A percentile compares a stretch with the other conserved stretches of the same genome.
Conservation (phyloP, 2,888 invertebrate species). For the Trilocha varians region DNA sequence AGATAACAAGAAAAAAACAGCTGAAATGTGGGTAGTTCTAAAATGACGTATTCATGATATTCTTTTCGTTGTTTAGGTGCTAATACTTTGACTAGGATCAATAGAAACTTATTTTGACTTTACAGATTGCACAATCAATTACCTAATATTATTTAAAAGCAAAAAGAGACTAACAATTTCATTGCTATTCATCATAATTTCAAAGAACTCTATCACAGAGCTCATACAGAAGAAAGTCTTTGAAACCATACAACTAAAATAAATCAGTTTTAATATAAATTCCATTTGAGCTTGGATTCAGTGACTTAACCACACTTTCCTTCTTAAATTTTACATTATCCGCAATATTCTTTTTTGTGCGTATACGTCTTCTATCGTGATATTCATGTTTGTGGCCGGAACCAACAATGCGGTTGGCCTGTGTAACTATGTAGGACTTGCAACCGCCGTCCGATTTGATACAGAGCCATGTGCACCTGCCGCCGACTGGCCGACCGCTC, state of each 20-base stretch:
- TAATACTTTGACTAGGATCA: no score
- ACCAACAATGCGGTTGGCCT: constrained; percentile 27
- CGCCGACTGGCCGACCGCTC: constrained; percentile 18
- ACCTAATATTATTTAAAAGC: not conserved
- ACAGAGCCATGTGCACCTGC: constrained; percentile 40
- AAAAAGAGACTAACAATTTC: not conserved
- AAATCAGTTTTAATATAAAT: no score
- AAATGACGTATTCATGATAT: no score
- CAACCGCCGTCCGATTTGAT: constrained; percentile 57
- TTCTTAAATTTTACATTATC: constrained; percentile 1
- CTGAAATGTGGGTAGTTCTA: no score
- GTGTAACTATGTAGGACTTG: constrained; percentile 41
- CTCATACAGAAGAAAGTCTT: no score
- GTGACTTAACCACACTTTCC: constrained; percentile 1
- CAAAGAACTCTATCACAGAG: no score
- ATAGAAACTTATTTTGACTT: no score
- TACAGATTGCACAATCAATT: no score
- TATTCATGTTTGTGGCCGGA: constrained; percentile 37
- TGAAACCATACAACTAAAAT: no score
- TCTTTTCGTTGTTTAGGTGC: no score
- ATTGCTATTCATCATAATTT: not conserved
- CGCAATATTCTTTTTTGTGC: constrained; percentile 1
- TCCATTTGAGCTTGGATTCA: not conserved
- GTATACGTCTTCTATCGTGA: constrained; percentile 20
- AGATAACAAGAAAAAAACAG: no score